Evolutionary conservation across 2,888 invertebrate species (phyloP).

Genomic region (Tetheella fluctuosa): DNA sequence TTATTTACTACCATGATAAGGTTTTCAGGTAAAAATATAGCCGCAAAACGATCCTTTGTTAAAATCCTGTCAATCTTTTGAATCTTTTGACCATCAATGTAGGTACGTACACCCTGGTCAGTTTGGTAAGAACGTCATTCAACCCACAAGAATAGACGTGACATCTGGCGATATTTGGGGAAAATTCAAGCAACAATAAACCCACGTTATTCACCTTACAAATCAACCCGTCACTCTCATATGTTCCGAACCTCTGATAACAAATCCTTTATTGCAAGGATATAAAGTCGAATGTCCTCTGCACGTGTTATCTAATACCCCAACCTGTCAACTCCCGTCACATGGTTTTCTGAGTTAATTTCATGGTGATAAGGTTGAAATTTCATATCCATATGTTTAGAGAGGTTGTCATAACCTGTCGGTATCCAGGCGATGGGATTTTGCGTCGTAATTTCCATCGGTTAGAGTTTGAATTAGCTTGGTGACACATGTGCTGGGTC

Average conservation of each 20-base stretch:
- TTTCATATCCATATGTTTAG: not conserved
- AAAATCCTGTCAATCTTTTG: not conserved
- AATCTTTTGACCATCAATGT: not conserved
- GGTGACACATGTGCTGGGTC: slow-evolving; percentile 14
- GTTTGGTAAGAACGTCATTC: not conserved
- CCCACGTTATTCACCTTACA: not conserved
- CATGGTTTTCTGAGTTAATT: slow-evolving; percentile 6
- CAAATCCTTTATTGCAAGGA: not conserved
- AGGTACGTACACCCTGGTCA: not conserved
- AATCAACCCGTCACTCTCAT: slow-evolving; percentile 9
- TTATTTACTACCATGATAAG: no score
- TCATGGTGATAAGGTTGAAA: slow-evolving; percentile 6
- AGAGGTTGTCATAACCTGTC: slow-evolving; percentile 1
- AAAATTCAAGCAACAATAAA: slow-evolving; percentile 7
- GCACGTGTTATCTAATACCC: slow-evolving; percentile 7
- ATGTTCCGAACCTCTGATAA: not conserved
- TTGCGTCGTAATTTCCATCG: not conserved
- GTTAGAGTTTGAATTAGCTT: not conserved
- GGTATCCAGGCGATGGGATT: not conserved
- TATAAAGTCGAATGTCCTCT: slow-evolving; percentile 2
- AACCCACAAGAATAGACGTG: not conserved
- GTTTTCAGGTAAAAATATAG: not conserved
- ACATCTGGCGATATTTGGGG: not conserved
- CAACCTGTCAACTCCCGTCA: slow-evolving; percentile 1
- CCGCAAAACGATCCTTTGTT: no score